Conservation (phyloP, 2,797 vertebrate species). For the Enteromius anoplus region DNA sequence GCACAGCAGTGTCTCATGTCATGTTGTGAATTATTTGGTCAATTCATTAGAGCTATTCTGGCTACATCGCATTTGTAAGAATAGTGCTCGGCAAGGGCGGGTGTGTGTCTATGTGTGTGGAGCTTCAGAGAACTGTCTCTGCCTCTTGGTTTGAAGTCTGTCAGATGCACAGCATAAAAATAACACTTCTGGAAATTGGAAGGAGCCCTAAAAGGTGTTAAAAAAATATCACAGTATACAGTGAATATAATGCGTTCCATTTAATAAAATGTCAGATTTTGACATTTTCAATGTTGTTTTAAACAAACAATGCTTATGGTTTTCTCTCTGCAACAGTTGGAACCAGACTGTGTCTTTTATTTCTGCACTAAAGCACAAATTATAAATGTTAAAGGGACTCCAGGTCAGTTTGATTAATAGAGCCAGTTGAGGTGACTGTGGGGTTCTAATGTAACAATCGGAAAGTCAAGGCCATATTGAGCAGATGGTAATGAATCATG, state of each 20-base stretch:
- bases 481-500: constrained; percentile 66
- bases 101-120: not conserved
- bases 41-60: constrained; percentile 43
- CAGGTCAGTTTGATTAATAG: constrained; percentile 67
- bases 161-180: constrained; percentile 1
- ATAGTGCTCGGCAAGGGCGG: constrained; percentile 42
- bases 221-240: not conserved
- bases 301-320: not conserved
- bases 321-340: not conserved
- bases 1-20: constrained; percentile 22
- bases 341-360: constrained; percentile 37
- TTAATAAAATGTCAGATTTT: constrained; percentile 8
- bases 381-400: constrained; percentile 64
- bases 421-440: constrained; percentile 58
- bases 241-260: not conserved
- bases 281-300: not conserved
- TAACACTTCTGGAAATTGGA: not conserved
- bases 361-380: constrained; percentile 51
- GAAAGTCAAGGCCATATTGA: constrained; percentile 69
- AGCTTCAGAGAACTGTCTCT: not conserved
- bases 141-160: constrained; percentile 17
- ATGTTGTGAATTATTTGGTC: constrained; percentile 42
- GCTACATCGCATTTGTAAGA: constrained; percentile 46
- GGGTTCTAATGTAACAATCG: constrained; percentile 69
- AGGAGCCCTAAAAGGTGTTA: not conserved